These are phyloP conservation scores for Synaphobranchus kaupii DNA, from an alignment of 2,797 vertebrate genomes.

Conservation along the genomic window DNA sequence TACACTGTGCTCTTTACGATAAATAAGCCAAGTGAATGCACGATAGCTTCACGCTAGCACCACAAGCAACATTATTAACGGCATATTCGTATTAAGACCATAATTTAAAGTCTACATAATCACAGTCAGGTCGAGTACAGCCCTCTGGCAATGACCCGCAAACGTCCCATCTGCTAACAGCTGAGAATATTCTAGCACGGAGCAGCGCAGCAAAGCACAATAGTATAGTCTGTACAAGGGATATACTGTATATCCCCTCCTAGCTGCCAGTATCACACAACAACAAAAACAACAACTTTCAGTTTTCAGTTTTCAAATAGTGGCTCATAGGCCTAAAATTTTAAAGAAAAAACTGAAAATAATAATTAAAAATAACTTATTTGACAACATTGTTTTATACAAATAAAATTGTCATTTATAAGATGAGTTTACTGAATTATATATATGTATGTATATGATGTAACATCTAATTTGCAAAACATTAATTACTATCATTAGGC, in stretches of 20 bases:
- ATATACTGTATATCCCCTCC: background rate
- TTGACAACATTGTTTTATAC: background rate
- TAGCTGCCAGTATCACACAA: background rate
- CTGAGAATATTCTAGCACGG: constrained; percentile 48
- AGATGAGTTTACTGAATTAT: background rate
- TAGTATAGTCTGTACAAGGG: background rate
- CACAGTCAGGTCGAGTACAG: background rate
- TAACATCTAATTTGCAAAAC: background rate
- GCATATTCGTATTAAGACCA: background rate
- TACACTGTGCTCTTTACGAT: too few species aligned
- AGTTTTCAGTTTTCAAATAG: too few species aligned
- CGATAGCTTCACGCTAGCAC: too few species aligned
- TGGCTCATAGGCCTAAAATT: background rate
- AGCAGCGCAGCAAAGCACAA: background rate
- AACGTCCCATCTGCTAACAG: constrained; percentile 5
- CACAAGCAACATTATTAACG: background rate
- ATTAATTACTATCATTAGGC: background rate
- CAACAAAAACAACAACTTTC: background rate
- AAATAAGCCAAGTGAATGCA: too few species aligned
- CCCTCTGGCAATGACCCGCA: background rate
- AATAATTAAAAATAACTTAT: background rate
- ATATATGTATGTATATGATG: background rate
- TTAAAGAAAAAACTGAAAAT: background rate
- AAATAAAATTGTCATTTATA: background rate
- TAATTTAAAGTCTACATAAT: background rate